Percentiles rank a stretch among this genome's conserved stretches.
phyloP scores from a whole-genome alignment of 2,888 invertebrate genomes.

The Tenthredo livida region DNA sequence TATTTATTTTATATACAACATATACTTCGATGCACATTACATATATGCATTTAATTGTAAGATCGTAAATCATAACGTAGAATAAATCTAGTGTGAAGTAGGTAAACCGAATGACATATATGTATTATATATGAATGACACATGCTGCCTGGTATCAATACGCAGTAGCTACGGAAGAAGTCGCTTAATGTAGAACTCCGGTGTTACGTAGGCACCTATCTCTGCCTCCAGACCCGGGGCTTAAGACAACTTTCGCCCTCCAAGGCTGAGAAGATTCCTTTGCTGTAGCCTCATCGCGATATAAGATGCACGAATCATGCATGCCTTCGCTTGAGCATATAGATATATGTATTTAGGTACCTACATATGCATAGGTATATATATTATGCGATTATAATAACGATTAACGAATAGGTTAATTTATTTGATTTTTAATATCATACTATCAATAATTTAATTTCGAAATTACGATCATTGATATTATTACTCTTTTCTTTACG shows the following conservation, averaged over 20 bases:
- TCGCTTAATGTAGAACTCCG: conserved; percentile 38
- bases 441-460: neutral
- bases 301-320: conserved; percentile 30
- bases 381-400: neutral
- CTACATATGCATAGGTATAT: neutral
- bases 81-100: neutral
- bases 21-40: neutral
- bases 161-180: conserved; percentile 32
- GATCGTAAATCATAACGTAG: neutral
- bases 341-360: neutral
- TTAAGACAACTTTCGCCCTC: conserved; percentile 75
- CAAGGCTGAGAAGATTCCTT: conserved; percentile 76
- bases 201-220: conserved; percentile 35
- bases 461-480: neutral
- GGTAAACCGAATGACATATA: neutral
- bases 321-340: conserved; percentile 23
- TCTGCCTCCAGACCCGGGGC: neutral
- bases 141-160: conserved; percentile 1
- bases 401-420: neutral
- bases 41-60: neutral
- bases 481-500: neutral
- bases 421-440: neutral
- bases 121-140: neutral
- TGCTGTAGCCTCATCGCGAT: conserved; percentile 64
- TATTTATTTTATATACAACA: too few relatives aligned